Evolutionary conservation across 2,113 vertebrate genomes (phyloP).

Genomic region (Salvelinus alpinus): DNA sequence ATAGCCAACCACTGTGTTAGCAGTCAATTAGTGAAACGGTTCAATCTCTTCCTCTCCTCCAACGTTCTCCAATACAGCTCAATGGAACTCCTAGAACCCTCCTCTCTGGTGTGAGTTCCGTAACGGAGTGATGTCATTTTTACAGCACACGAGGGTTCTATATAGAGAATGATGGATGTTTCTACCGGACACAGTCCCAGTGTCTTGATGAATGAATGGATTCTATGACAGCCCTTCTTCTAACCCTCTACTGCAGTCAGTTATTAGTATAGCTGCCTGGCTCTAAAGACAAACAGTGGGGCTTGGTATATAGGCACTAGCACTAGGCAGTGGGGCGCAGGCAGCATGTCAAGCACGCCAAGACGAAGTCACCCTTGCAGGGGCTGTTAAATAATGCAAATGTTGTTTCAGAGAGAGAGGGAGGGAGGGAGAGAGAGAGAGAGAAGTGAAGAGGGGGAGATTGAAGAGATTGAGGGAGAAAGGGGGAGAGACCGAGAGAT

Average conservation of each 20-base stretch:
- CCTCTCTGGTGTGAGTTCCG: neutral
- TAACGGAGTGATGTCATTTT: neutral
- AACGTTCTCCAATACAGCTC: neutral
- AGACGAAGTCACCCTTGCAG: neutral
- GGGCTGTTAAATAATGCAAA: neutral
- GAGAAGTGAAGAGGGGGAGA: neutral
- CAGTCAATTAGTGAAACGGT: neutral
- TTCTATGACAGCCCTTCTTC: conserved; percentile 26
- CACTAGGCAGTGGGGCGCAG: neutral
- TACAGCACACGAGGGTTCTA: conserved; percentile 29
- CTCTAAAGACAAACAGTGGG: neutral
- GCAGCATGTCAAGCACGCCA: neutral
- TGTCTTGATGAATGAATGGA: conserved; percentile 64
- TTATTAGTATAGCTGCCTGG: neutral
- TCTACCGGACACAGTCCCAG: conserved; percentile 55
- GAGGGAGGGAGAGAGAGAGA: neutral
- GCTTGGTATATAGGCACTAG: neutral
- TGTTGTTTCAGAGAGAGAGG: neutral
- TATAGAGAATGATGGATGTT: conserved; percentile 42
- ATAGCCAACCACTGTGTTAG: neutral
- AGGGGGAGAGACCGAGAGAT: neutral
- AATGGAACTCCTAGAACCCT: neutral
- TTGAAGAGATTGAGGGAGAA: neutral
- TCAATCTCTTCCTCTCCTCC: neutral
- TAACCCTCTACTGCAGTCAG: neutral